phyloP scores from a whole-genome alignment of 92 coral and sea anemone genomes.

The Palythoa grandiflora region DNA sequence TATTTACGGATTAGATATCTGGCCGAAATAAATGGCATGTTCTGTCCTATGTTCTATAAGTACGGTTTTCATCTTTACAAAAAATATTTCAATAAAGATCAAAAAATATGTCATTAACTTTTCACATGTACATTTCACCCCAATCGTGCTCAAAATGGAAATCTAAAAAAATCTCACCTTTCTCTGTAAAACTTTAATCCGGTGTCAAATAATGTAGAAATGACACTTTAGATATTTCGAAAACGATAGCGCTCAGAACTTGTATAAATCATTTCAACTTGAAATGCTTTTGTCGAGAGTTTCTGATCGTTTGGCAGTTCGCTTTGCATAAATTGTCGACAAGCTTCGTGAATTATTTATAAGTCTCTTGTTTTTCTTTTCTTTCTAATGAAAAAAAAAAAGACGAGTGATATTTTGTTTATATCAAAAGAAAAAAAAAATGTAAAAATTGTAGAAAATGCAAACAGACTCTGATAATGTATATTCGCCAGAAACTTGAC shows the following conservation, averaged over 20 bases:
- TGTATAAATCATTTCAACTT: neutral
- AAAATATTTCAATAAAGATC: too few relatives aligned
- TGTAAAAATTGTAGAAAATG: too few relatives aligned
- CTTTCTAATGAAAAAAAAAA: neutral
- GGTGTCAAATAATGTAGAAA: neutral
- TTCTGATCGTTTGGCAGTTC: neutral
- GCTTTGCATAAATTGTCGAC: slow-evolving; percentile 31
- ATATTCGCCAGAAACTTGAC: too few relatives aligned
- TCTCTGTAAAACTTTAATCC: neutral
- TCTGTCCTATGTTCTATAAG: too few relatives aligned
- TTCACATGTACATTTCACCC: neutral
- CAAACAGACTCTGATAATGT: too few relatives aligned
- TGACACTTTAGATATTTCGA: neutral
- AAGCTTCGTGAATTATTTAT: slow-evolving; percentile 20
- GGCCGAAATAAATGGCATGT: too few relatives aligned
- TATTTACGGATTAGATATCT: too few relatives aligned
- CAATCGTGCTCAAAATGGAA: neutral
- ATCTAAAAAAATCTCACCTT: neutral
- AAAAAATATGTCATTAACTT: too few relatives aligned
- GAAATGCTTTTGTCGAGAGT: neutral
- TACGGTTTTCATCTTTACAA: too few relatives aligned
- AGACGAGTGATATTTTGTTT: too few relatives aligned
- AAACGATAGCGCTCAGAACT: neutral
- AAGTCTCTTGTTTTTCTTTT: too few relatives aligned
- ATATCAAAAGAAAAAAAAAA: too few relatives aligned